Evolutionary conservation across 2,113 vertebrate genomes (phyloP).

Genomic region (Trogon melanurus): DNA sequence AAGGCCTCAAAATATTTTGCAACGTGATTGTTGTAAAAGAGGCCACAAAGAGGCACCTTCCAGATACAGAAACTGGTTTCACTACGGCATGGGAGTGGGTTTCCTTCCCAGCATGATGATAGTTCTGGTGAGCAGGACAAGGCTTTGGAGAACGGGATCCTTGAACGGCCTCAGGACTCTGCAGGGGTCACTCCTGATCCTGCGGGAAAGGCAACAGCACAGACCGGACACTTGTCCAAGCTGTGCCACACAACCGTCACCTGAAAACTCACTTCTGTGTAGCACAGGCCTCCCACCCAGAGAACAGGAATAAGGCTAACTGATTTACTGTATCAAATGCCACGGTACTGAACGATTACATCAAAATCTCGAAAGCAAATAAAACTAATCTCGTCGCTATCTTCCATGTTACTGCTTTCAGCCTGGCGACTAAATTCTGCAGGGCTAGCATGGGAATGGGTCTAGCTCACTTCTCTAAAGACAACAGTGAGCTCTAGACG

Average conservation of each 20-base stretch:
- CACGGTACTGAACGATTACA: not conserved
- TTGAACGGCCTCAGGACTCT: accelerated
- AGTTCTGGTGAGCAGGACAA: not conserved
- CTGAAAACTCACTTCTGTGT: too few relatives aligned
- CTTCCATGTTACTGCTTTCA: not conserved
- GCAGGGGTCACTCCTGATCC: not conserved
- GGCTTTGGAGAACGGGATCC: not conserved
- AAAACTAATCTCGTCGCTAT: not conserved
- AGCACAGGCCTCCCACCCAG: not conserved
- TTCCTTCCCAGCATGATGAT: not conserved
- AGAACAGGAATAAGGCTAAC: not conserved
- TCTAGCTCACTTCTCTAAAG: not conserved
- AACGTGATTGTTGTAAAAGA: accelerated
- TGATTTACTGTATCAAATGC: not conserved
- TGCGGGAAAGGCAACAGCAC: accelerated
- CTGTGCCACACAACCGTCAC: not conserved
- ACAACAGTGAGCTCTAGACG: not conserved
- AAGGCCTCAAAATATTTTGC: not conserved
- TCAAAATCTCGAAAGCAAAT: not conserved
- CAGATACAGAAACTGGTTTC: not conserved
- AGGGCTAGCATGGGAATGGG: not conserved
- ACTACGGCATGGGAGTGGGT: accelerated
- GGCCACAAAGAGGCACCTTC: not conserved
- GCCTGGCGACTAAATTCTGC: not conserved
- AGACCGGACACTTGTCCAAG: not conserved